These are phyloP conservation scores for Scomber japonicus DNA, from an alignment of 2,113 vertebrate species.

Conservation along the genomic window DNA sequence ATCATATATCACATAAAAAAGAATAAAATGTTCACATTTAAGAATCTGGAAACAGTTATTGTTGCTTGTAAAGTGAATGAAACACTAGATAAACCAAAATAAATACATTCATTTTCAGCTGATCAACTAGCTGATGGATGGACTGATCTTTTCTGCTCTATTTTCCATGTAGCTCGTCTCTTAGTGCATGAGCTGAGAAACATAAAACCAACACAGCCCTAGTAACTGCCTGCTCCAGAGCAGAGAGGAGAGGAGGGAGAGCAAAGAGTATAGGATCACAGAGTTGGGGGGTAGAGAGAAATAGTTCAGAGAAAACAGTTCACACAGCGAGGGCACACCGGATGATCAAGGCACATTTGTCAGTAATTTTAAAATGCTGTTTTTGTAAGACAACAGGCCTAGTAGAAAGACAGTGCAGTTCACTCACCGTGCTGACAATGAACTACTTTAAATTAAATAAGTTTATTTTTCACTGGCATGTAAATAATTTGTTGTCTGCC, in stretches of 20 bases:
- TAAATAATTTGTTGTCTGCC: slow-evolving; percentile 9
- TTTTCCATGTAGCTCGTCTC: not conserved
- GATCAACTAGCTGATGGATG: not conserved
- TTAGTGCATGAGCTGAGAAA: slow-evolving; percentile 63
- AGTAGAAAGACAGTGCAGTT: not conserved
- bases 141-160: not conserved
- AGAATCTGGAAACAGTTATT: not conserved
- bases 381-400: slow-evolving; percentile 6
- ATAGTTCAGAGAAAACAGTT: slow-evolving; percentile 65
- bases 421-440: not conserved
- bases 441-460: slow-evolving; percentile 17
- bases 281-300: slow-evolving; percentile 69
- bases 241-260: slow-evolving; percentile 77
- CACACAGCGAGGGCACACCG: slow-evolving; percentile 47
- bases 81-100: not conserved
- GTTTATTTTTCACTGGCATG: slow-evolving; percentile 34
- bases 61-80: not conserved
- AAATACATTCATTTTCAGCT: not conserved
- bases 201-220: slow-evolving; percentile 73
- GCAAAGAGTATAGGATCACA: slow-evolving; percentile 76
- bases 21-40: not conserved
- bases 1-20: not conserved
- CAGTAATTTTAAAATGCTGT: slow-evolving; percentile 23
- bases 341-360: slow-evolving; percentile 47
- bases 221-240: slow-evolving; percentile 83